Evolutionary conservation across 2,113 vertebrate genomes (phyloP).

Genomic region (Rhinoderma darwinii): DNA sequence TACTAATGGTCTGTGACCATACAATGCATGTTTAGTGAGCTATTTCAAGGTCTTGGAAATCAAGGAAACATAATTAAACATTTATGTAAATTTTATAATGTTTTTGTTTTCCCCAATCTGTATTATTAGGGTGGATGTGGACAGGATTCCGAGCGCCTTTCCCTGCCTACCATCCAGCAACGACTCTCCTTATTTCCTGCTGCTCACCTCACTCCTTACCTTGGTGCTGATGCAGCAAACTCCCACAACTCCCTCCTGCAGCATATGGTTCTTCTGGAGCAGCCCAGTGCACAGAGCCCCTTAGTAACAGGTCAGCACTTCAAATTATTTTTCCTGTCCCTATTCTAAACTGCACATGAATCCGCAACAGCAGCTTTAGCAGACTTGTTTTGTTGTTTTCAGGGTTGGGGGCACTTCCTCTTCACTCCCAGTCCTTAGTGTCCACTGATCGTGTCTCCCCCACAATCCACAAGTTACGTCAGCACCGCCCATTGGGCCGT

Average conservation of each 20-base stretch:
- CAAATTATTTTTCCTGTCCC: neutral
- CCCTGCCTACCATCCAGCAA: slow-evolving; percentile 83
- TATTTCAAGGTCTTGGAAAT: neutral
- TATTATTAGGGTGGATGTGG: slow-evolving; percentile 77
- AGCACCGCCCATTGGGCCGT: slow-evolving; percentile 92
- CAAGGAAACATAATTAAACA: neutral
- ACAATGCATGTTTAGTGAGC: neutral
- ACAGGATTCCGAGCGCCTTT: slow-evolving; percentile 84
- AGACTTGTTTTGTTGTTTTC: slow-evolving; percentile 70
- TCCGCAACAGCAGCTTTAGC: neutral
- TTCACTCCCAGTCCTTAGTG: slow-evolving; percentile 81
- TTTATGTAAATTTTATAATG: neutral
- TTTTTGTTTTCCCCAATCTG: neutral
- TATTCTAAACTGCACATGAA: slow-evolving; percentile 2
- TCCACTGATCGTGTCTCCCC: slow-evolving; percentile 79
- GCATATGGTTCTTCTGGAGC: slow-evolving; percentile 95
- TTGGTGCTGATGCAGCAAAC: slow-evolving; percentile 77
- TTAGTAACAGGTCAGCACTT: slow-evolving; percentile 83
- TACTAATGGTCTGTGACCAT: neutral
- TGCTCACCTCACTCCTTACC: slow-evolving; percentile 89
- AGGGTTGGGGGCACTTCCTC: slow-evolving; percentile 83
- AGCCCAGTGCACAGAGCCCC: slow-evolving; percentile 81
- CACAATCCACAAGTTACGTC: slow-evolving; percentile 91
- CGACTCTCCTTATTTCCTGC: slow-evolving; percentile 86
- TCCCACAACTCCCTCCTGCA: slow-evolving; percentile 90